phyloP scores from a whole-genome alignment of 2,888 invertebrate genomes.

The Sclerodermus sp. region DNA sequence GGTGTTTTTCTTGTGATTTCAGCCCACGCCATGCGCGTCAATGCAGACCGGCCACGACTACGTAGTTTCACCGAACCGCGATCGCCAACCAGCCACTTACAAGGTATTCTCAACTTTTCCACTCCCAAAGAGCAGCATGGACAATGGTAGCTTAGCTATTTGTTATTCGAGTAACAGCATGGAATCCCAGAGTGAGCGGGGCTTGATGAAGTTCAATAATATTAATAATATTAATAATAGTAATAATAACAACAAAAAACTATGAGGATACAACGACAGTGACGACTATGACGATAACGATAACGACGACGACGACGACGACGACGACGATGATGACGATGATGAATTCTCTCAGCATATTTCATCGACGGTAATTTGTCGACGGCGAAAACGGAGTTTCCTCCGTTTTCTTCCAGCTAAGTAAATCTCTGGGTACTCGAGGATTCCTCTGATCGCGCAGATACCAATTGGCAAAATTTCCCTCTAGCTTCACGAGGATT shows the following conservation, averaged over 20 bases:
- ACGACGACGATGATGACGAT: too few relatives aligned
- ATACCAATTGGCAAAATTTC: too few relatives aligned
- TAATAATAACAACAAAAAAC: not conserved
- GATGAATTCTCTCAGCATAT: too few relatives aligned
- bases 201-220: not conserved
- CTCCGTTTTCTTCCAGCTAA: too few relatives aligned
- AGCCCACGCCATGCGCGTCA: conserved; percentile 93
- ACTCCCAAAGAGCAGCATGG: conserved; percentile 34
- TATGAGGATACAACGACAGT: too few relatives aligned
- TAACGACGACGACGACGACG: too few relatives aligned
- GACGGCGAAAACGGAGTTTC: too few relatives aligned
- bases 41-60: conserved; percentile 90
- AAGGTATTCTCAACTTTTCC: conserved; percentile 64
- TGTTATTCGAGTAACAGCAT: conserved; percentile 50
- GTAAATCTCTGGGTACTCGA: too few relatives aligned
- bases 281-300: too few relatives aligned
- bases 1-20: conserved; percentile 57
- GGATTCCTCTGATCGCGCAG: too few relatives aligned
- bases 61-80: conserved; percentile 86
- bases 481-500: too few relatives aligned
- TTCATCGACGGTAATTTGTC: too few relatives aligned
- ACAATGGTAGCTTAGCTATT: conserved; percentile 37
- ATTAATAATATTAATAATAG: not conserved
- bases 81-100: conserved; percentile 77
- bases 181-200: conserved; percentile 11